Evolutionary conservation across 2,113 vertebrate species (phyloP), one percentile per base, ranked within the genome.

Genomic region (Caranx melampygus): DNA sequence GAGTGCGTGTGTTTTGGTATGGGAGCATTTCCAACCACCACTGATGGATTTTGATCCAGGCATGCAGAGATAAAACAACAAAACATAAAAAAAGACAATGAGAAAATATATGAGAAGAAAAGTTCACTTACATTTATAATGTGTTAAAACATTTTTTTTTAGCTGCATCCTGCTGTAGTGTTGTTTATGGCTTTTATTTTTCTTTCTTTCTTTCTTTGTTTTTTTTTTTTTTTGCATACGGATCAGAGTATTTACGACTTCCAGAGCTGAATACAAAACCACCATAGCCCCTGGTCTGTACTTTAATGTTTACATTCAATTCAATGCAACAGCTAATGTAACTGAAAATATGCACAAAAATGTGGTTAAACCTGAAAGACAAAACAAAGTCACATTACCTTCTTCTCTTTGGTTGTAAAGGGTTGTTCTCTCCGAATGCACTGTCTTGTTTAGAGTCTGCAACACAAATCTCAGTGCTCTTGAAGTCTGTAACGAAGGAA

Each of bases 371-470:
- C 18, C 20, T 44, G 26, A n/a, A 78, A 64, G 2, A 6, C 4
- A 47, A 75, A 45, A 70, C 34, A 3, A 58, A 84, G 37, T 0
- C 26, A 65, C 35, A 15, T 73, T 87, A 92, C 84, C 88, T 71
- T 75, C 9, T 54, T 16, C 9, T 3, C 20, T 35, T 12, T 60
- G 13, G 13, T 33, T 64, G 13, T 15, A 2, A 69, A 40, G 20
- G 3, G 1, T 7, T 0, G 37, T 77, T 72, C 37, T 11, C n/a
- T 26, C 26, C 1, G 58, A 70, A 68, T 45, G 64, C 13, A 21
- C 15, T 61, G 60, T 47, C 10, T 20, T 11, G 33, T 65, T 16
- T 18, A 26, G 26, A 35, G 14, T 10, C 47, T 52, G 35, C 6
- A 13, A 55, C 11, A 37, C 16, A 16, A 67, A 64, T 55, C n/a